Base-by-base conservation (phyloP, 1,140 invertebrate genomes). In the Drosophila varians region DNA sequence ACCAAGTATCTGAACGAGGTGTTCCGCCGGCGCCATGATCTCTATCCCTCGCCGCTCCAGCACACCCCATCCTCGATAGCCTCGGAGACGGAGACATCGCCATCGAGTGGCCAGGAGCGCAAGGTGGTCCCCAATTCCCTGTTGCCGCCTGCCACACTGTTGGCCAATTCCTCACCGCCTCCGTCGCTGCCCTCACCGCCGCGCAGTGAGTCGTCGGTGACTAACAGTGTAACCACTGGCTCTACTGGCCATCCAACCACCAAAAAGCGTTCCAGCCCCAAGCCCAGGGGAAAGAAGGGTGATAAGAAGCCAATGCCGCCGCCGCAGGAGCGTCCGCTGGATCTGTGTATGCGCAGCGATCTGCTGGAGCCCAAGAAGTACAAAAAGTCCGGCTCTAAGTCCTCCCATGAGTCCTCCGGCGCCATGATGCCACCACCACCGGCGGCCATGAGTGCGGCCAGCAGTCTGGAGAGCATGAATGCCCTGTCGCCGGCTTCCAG, bases 261-360 rank as follows among this genome's bases (percentile, higher is more conserved):
- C 52, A 16, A 70, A 19, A 54, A 56, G 4, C 73, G 82, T 11
- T 46, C 57, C 55, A 87, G 77, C 14, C 51, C 65, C 25, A 83
- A 80, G 60, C 62, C 69, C 9, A 21, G 11, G 51, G 62, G 36
- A 54, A 86, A 87, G 58, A 82, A 79, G 69, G 48, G 73, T 8
- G 62, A 60, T 3, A 73, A 79, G n/a, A 86, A 79, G 52, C 74
- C 84, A 1, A 92, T 91, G 57, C 87, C 91, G 40, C 92, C 93
- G 23, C 92, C 95, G 0, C 96, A 98, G 90, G 97, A 98, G 52
- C 96, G 94, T 9, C 97, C 97, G 0, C 91, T 98, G 18, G 97
- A 98, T 91, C 92, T 98, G 3, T 97, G 96, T 1, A 93, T 97
- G 90, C 89, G 84, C 38, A 84, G 69, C 45, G 87, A 90, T 16